A percentile compares a stretch with the other conserved stretches of the same genome.
Evolutionary conservation across 1,140 invertebrate genomes (phyloP).

Genomic region (Orchestia grillus): DNA sequence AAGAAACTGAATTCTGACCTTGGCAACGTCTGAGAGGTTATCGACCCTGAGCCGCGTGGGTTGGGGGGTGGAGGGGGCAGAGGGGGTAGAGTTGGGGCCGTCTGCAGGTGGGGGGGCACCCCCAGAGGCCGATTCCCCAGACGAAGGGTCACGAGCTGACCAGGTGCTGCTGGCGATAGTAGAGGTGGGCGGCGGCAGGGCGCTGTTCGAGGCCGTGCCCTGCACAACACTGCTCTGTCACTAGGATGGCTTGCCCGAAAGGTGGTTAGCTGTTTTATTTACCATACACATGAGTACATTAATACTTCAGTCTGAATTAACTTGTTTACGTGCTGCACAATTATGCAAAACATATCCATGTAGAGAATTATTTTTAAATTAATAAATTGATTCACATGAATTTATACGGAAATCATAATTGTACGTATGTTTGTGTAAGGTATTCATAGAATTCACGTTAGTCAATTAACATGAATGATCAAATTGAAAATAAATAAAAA

Average conservation of each 20-base stretch:
- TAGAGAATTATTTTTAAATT: too few species aligned
- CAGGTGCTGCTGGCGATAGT: not conserved
- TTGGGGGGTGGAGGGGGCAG: conserved; percentile 65
- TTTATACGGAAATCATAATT: too few species aligned
- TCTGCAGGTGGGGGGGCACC: not conserved
- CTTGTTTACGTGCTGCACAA: too few species aligned
- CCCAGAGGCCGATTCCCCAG: not conserved
- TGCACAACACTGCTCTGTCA: not conserved
- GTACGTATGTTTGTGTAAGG: too few species aligned
- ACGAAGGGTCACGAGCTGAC: not conserved
- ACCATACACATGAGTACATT: too few species aligned
- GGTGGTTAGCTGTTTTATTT: too few species aligned
- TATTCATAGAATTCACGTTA: too few species aligned
- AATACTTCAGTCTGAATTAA: too few species aligned
- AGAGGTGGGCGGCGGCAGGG: not conserved
- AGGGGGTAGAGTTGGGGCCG: conserved; percentile 48
- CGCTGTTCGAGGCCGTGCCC: not conserved
- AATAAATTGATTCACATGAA: too few species aligned
- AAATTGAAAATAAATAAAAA: too few species aligned
- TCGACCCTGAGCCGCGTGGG: conserved; percentile 66
- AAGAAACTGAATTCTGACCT: conserved; percentile 57
- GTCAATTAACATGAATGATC: too few species aligned
- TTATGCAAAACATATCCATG: too few species aligned
- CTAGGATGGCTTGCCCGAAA: not conserved
- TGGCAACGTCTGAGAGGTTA: conserved; percentile 67